These are phyloP conservation scores for Oreochromis aureus DNA, from an alignment of 2,113 vertebrate species.

Conservation along the genomic window DNA sequence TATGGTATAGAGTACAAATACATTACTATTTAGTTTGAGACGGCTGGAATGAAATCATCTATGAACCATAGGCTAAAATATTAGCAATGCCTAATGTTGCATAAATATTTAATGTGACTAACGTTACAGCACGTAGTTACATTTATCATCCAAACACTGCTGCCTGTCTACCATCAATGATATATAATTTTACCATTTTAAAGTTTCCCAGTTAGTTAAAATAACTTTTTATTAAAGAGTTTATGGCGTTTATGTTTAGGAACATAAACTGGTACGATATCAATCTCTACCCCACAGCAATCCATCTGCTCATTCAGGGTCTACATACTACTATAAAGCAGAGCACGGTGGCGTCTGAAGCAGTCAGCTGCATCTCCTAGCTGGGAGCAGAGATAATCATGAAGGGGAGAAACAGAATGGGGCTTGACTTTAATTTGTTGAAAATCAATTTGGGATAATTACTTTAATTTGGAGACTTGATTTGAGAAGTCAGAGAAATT, in stretches of 20 bases:
- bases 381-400: neutral
- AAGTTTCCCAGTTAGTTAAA: neutral
- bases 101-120: neutral
- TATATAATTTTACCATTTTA: neutral
- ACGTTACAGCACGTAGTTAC: neutral
- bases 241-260: neutral
- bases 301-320: constrained; percentile 24
- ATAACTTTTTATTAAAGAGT: neutral
- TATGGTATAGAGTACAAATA: neutral
- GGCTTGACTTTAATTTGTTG: constrained; percentile 29
- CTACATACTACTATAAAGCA: neutral
- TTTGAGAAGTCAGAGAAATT: constrained; percentile 25
- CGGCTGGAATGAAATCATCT: neutral
- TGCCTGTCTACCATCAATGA: neutral
- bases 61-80: neutral
- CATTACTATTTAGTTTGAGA: neutral
- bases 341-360: neutral
- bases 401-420: neutral
- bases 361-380: neutral
- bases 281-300: neutral
- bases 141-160: neutral
- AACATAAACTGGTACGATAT: neutral
- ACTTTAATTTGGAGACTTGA: constrained; percentile 38
- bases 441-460: constrained; percentile 49
- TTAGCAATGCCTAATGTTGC: neutral